Evolutionary conservation across 2,797 vertebrate species (phyloP).

Genomic region (Rhynchonycteris naso): DNA sequence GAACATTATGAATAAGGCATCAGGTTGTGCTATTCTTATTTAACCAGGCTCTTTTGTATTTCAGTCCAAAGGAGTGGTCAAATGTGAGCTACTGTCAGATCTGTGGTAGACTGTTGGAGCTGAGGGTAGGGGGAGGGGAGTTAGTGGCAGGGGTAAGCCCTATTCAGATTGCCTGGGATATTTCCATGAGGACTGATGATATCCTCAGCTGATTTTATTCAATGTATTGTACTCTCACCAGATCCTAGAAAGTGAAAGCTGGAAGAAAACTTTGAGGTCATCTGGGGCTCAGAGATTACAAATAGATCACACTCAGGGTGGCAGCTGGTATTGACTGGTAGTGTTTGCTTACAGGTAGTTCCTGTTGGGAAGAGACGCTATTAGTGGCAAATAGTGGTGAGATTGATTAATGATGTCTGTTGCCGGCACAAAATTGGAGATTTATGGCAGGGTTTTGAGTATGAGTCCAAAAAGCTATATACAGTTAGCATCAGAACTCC

Average conservation of each 20-base stretch:
- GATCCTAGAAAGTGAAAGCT: background rate
- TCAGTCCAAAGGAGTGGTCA: background rate
- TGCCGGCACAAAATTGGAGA: background rate
- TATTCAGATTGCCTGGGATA: background rate
- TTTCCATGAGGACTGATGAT: background rate
- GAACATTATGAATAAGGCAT: background rate
- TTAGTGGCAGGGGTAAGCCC: background rate
- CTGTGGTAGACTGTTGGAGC: background rate
- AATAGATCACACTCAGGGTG: background rate
- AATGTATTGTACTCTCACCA: background rate
- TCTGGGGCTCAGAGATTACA: background rate
- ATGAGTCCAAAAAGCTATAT: background rate
- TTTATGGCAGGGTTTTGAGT: background rate
- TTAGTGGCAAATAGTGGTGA: background rate
- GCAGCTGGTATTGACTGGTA: background rate
- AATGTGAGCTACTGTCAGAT: background rate
- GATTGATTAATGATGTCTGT: constrained; percentile 52
- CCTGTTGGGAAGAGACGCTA: background rate
- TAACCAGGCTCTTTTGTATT: background rate
- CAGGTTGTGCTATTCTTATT: background rate
- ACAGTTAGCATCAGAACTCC: background rate
- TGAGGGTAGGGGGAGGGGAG: background rate
- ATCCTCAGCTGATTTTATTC: background rate
- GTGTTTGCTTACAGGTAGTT: background rate
- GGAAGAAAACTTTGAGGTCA: background rate